These are phyloP conservation scores for Xylocampa areola DNA, from an alignment of 2,888 invertebrate genomes.

Conservation along the genomic window DNA sequence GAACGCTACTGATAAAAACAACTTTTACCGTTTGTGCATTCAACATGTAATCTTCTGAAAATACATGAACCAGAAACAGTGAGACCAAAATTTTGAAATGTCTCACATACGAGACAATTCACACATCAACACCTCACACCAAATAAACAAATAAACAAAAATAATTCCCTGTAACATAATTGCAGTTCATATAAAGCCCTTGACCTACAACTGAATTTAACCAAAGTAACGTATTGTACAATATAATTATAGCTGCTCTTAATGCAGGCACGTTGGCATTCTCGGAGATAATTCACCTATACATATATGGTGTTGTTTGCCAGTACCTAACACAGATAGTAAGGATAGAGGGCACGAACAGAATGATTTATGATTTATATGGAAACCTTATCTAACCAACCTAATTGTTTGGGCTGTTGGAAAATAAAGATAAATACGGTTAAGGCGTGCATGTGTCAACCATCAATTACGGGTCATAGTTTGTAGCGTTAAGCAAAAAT, in stretches of 20 bases:
- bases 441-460: conserved; percentile 48
- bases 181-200: conserved; percentile 40
- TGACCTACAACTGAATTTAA: conserved; percentile 43
- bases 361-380: conserved; percentile 68
- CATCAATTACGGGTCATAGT: conserved; percentile 25
- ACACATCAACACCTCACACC: conserved; percentile 4
- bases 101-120: conserved; percentile 7
- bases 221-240: conserved; percentile 15
- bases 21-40: conserved; percentile 6
- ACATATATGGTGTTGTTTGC: conserved; percentile 65
- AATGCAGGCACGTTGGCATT: conserved; percentile 47
- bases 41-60: not conserved
- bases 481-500: conserved; percentile 9
- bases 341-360: conserved; percentile 58
- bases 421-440: conserved; percentile 54
- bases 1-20: not conserved
- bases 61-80: conserved; percentile 16
- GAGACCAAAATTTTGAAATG: not conserved
- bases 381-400: conserved; percentile 71
- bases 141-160: conserved; percentile 25
- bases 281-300: conserved; percentile 50
- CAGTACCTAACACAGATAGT: conserved; percentile 58
- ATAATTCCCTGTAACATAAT: conserved; percentile 27
- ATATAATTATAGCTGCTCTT: conserved; percentile 40
- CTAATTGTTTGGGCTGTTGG: conserved; percentile 63